Percentiles rank a stretch among this genome's conserved stretches.
These are phyloP conservation scores for Malurus melanocephalus DNA, from an alignment of 2,113 vertebrate genomes.

Conservation along the genomic window DNA sequence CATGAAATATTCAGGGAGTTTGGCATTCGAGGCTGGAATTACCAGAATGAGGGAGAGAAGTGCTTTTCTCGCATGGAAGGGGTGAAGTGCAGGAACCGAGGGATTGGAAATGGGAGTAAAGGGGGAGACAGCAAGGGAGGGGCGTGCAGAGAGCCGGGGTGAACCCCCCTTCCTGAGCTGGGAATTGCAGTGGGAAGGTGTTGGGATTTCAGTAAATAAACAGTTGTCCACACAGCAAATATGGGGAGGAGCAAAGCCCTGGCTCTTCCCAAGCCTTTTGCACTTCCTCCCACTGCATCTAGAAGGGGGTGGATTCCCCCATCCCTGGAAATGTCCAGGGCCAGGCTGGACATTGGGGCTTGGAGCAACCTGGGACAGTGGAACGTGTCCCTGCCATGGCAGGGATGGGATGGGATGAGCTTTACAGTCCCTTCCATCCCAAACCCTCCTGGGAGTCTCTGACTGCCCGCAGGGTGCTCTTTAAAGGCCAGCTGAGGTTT, in stretches of 20 bases:
- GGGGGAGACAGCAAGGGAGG: too few species aligned
- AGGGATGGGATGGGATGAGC: background rate
- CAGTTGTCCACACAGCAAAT: background rate
- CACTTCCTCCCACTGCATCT: background rate
- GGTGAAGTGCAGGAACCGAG: fast-evolving
- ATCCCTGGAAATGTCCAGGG: background rate
- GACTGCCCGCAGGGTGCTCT: background rate
- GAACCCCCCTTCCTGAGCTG: background rate
- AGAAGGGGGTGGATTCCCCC: background rate
- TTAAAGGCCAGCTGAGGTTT: background rate
- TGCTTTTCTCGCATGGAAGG: fast-evolving
- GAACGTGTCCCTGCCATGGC: background rate
- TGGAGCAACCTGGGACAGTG: background rate
- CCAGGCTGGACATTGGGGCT: background rate
- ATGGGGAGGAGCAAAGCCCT: fast-evolving
- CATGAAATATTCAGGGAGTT: background rate
- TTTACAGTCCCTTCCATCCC: background rate
- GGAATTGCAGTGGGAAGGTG: background rate
- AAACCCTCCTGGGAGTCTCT: background rate
- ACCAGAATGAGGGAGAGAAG: background rate
- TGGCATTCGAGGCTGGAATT: background rate
- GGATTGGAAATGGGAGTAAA: background rate
- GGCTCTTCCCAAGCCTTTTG: background rate
- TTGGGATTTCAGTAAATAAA: background rate
- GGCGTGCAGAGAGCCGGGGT: background rate